Evolutionary conservation across 2,888 invertebrate species (phyloP).

Genomic region (Patella ulyssiponensis): DNA sequence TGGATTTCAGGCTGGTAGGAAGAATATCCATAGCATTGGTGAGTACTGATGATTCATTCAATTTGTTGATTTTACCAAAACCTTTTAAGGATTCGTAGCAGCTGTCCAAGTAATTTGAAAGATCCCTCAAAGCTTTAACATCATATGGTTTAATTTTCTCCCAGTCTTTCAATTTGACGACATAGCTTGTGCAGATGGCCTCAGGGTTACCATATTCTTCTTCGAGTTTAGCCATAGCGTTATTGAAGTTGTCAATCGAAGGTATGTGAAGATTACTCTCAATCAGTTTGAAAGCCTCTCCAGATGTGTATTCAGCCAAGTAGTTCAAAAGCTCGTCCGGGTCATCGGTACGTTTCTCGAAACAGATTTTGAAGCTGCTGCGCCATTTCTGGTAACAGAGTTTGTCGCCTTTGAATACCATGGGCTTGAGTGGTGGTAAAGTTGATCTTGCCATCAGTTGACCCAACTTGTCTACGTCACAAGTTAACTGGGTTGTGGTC

Average conservation of each 20-base stretch:
- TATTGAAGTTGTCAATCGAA: neutral
- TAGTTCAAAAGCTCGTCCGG: neutral
- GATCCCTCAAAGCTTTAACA: neutral
- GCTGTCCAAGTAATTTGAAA: neutral
- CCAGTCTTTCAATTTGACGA: neutral
- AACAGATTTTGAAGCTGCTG: neutral
- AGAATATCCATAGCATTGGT: neutral
- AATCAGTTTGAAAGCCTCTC: neutral
- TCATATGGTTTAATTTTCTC: constrained; percentile 1
- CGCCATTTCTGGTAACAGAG: neutral
- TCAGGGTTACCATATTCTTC: neutral
- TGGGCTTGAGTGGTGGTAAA: neutral
- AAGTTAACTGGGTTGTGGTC: too few species aligned
- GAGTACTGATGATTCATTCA: constrained; percentile 3
- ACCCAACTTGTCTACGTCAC: neutral
- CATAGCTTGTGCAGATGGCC: neutral
- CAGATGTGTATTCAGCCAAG: neutral
- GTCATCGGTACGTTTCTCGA: neutral
- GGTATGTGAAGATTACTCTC: neutral
- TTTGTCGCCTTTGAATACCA: neutral
- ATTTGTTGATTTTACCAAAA: neutral
- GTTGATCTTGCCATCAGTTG: neutral
- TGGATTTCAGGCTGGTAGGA: neutral
- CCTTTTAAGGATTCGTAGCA: neutral
- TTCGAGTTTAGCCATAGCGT: neutral